Evolutionary conservation across 1,140 invertebrate species (phyloP).

Genomic region (Drosophila burlai): DNA sequence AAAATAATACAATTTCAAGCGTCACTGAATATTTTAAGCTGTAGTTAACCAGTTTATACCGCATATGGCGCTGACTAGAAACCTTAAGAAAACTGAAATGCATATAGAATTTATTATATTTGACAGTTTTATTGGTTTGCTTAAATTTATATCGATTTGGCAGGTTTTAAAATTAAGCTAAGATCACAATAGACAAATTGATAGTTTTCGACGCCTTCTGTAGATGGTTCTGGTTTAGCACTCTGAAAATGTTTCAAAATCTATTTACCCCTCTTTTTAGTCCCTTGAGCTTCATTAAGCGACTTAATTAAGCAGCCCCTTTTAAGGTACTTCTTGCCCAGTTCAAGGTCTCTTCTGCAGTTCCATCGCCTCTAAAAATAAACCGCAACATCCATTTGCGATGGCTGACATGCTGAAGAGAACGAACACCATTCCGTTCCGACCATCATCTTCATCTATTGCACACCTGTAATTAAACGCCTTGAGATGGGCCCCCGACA

Average conservation of each 20-base stretch:
- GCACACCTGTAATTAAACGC: conserved; percentile 59
- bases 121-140: conserved; percentile 22
- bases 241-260: not conserved
- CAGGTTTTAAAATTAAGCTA: not conserved
- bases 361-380: conserved; percentile 35
- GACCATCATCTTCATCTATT: conserved; percentile 36
- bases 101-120: conserved; percentile 16
- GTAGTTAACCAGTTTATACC: conserved; percentile 21
- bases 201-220: conserved; percentile 3
- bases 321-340: not conserved
- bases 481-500: conserved; percentile 29
- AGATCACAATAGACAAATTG: not conserved
- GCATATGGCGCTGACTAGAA: conserved; percentile 15
- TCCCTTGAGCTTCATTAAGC: not conserved
- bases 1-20: not conserved
- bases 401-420: conserved; percentile 14
- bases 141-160: conserved; percentile 9
- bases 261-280: not conserved
- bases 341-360: conserved; percentile 23
- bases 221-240: not conserved
- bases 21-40: conserved; percentile 4
- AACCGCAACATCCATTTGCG: conserved; percentile 9
- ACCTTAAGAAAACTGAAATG: conserved; percentile 18
- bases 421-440: conserved; percentile 23
- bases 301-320: not conserved